A percentile compares a stretch with the other conserved stretches of the same genome.
These are phyloP conservation scores for Pseudanteris insignis DNA, from an alignment of 2,888 invertebrate genomes.

Conservation along the genomic window DNA sequence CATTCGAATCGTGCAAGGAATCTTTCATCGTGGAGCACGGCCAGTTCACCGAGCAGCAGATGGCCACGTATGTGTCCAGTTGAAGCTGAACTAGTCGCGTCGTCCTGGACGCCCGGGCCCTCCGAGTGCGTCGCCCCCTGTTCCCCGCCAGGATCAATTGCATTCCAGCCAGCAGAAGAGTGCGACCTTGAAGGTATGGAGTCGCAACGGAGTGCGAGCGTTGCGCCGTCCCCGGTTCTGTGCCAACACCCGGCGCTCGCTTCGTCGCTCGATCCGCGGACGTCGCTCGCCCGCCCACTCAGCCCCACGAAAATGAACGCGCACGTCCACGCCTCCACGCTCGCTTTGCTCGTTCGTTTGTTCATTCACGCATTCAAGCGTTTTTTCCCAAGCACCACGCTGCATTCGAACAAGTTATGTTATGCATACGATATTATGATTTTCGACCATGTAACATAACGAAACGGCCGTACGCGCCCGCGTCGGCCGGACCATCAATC, in stretches of 20 bases:
- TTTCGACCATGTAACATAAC: neutral
- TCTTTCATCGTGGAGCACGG: constrained; percentile 61
- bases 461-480: neutral
- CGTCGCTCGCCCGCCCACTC: no score
- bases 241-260: neutral
- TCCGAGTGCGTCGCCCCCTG: constrained; percentile 26
- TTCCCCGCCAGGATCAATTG: constrained; percentile 12
- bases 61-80: constrained; percentile 64
- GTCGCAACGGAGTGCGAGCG: neutral
- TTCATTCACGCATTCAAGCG: neutral
- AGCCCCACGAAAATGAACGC: neutral
- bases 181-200: constrained; percentile 5
- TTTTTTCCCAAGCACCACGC: no score
- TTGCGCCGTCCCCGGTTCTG: no score
- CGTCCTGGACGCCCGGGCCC: constrained; percentile 8
- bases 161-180: constrained; percentile 13
- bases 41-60: constrained; percentile 63
- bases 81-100: constrained; percentile 54
- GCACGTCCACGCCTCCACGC: no score
- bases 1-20: constrained; percentile 64
- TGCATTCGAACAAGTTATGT: no score
- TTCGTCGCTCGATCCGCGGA: neutral
- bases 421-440: no score
- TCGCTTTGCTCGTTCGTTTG: neutral
- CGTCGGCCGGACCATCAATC: neutral